These are phyloP conservation scores for Solea senegalensis DNA, from an alignment of 2,113 vertebrate species.

Conservation along the genomic window DNA sequence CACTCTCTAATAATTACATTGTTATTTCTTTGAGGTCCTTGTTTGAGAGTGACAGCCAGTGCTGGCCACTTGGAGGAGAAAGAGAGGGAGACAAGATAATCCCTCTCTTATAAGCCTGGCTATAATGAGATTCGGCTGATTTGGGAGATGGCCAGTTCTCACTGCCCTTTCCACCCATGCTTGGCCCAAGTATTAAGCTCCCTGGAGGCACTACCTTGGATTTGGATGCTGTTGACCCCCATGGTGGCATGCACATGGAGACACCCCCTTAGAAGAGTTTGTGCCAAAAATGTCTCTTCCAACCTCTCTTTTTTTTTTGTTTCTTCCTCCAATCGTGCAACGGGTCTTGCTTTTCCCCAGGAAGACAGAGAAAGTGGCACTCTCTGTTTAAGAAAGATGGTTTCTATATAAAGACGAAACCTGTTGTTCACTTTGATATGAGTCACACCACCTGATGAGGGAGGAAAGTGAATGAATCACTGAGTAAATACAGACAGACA, in stretches of 20 bases:
- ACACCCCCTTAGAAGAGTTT: slow-evolving; percentile 25
- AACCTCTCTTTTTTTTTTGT: slow-evolving; percentile 18
- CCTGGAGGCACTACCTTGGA: slow-evolving; percentile 48
- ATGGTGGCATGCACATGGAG: slow-evolving; percentile 41
- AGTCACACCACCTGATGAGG: slow-evolving; percentile 20
- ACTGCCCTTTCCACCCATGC: slow-evolving; percentile 50
- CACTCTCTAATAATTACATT: slow-evolving; percentile 16
- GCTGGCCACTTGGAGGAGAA: slow-evolving; percentile 48
- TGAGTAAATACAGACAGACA: background rate
- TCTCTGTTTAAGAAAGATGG: slow-evolving; percentile 1
- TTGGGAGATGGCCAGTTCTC: slow-evolving; percentile 57
- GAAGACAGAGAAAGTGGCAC: background rate
- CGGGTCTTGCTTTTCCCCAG: slow-evolving; percentile 10
- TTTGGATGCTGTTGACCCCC: slow-evolving; percentile 48
- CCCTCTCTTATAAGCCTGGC: slow-evolving; percentile 57
- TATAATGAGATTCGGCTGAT: slow-evolving; percentile 73
- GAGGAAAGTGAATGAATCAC: slow-evolving; percentile 25
- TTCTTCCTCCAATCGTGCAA: slow-evolving; percentile 20
- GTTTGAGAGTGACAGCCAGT: slow-evolving; percentile 50
- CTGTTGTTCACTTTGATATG: slow-evolving; percentile 6
- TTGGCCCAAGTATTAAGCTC: slow-evolving; percentile 55
- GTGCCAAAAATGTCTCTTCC: slow-evolving; percentile 11
- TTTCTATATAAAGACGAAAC: slow-evolving; percentile 30
- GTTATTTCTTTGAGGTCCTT: slow-evolving; percentile 24
- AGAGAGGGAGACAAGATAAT: slow-evolving; percentile 47